A percentile compares a stretch with the other conserved stretches of the same genome.
Evolutionary conservation across 1,140 invertebrate genomes (phyloP).

Genomic region (Leptinotarsa lineolata): DNA sequence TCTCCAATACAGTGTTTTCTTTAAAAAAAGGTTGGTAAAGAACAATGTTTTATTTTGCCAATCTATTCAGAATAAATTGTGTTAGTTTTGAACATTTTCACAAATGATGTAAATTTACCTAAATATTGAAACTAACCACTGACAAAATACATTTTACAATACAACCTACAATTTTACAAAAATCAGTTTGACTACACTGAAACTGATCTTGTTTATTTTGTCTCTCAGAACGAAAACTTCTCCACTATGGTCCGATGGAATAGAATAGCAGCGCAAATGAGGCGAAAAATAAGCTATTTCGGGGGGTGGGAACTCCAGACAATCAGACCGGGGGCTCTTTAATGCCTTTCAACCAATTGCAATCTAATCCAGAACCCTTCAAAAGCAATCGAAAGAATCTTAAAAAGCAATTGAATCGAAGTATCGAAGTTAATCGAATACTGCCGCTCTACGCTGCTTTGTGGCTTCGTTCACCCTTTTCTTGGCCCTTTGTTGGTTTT

Average conservation of each 20-base stretch:
- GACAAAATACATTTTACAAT: no score
- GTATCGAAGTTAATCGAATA: conserved; percentile 51
- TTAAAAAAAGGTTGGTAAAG: no score
- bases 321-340: conserved; percentile 42
- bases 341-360: conserved; percentile 43
- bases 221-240: background rate
- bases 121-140: no score
- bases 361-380: conserved; percentile 51
- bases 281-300: conserved; percentile 53
- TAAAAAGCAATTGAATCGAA: conserved; percentile 51
- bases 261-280: conserved; percentile 50
- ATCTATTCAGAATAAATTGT: no score
- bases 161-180: background rate
- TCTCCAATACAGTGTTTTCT: no score
- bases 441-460: conserved; percentile 20
- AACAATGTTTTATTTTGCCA: no score
- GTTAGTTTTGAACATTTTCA: no score
- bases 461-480: background rate
- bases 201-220: background rate
- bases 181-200: background rate
- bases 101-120: no score
- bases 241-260: conserved; percentile 36
- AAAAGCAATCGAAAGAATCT: conserved; percentile 49
- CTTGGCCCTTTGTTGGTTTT: conserved; percentile 6
- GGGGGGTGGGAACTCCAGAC: conserved; percentile 30